Evolutionary conservation across 2,113 vertebrate genomes (phyloP).

Genomic region (Anarhynchus alexandrinus): DNA sequence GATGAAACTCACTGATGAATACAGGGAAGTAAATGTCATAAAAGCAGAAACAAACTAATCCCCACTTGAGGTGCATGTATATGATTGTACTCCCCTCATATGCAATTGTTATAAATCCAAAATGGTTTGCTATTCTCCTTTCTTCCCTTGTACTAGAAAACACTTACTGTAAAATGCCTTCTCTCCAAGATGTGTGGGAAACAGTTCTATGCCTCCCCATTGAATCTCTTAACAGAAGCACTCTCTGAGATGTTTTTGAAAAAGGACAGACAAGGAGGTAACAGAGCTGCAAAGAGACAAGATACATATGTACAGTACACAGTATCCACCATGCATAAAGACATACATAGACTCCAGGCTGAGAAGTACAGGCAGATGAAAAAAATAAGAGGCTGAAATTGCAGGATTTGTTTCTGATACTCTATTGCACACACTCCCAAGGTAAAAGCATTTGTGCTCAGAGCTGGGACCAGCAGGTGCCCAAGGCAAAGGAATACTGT

Average conservation of each 20-base stretch:
- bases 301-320: neutral
- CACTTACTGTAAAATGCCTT: neutral
- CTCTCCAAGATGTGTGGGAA: neutral
- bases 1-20: neutral
- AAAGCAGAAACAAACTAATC: neutral
- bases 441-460: neutral
- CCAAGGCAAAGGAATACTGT: neutral
- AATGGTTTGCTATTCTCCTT: neutral
- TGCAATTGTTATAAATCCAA: neutral
- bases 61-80: neutral
- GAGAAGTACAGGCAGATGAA: neutral
- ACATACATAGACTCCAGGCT: neutral
- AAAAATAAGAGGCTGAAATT: neutral
- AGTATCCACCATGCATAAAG: neutral
- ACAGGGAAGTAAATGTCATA: neutral
- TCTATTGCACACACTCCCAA: neutral
- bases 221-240: neutral
- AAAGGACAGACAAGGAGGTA: neutral
- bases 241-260: neutral
- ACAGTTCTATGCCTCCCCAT: neutral
- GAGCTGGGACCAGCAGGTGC: neutral
- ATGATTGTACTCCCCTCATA: neutral
- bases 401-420: neutral
- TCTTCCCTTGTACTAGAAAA: neutral
- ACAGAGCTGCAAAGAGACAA: neutral